Evolutionary conservation across 2,113 vertebrate genomes (phyloP).

Genomic region (Neotragus moschatus): DNA sequence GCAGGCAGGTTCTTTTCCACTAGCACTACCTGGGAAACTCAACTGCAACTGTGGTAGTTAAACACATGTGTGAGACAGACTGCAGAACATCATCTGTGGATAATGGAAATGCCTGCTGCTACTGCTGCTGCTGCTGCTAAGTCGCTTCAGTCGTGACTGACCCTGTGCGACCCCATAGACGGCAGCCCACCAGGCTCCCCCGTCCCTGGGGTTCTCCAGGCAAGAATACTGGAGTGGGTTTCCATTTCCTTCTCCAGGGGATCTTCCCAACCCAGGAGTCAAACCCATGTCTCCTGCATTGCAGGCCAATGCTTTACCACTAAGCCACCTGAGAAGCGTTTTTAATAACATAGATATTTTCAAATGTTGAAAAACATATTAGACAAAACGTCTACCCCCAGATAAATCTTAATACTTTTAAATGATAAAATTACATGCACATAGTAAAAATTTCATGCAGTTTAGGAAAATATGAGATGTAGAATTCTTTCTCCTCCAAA

Average conservation of each 20-base stretch:
- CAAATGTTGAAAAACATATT: not conserved
- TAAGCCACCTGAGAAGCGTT: not conserved
- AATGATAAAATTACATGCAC: not conserved
- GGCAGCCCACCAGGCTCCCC: not conserved
- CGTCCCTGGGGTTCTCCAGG: not conserved
- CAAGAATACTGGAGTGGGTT: not conserved
- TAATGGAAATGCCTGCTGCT: not conserved
- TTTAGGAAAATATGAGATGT: not conserved
- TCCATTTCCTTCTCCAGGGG: not conserved
- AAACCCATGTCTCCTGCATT: not conserved
- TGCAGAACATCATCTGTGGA: not conserved
- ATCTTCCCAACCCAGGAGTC: not conserved
- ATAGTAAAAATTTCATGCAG: not conserved
- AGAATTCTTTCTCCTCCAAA: not conserved
- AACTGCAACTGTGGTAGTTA: not conserved
- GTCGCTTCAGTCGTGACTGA: rapidly evolving
- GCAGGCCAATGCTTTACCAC: not conserved
- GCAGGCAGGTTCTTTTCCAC: not conserved
- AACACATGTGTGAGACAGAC: not conserved
- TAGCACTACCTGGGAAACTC: not conserved
- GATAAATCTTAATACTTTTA: not conserved
- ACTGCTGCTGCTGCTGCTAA: not conserved
- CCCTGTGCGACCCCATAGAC: too few relatives aligned
- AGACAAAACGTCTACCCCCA: not conserved
- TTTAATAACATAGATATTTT: conserved; percentile 18